These are phyloP conservation scores for Oplegnathus fasciatus DNA, from an alignment of 2,113 vertebrate species.

Conservation along the genomic window DNA sequence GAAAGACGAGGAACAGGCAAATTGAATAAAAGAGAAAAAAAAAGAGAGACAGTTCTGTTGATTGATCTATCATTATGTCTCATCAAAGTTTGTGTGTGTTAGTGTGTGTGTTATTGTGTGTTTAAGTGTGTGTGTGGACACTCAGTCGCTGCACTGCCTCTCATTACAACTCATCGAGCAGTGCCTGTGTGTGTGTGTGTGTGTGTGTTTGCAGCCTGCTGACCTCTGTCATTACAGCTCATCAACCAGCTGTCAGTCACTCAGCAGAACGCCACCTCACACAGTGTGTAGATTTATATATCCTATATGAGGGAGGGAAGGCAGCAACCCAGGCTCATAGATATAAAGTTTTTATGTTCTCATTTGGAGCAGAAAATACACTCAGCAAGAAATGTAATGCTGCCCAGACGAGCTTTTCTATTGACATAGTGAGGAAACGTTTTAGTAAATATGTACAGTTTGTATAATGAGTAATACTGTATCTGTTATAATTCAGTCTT, in stretches of 20 bases:
- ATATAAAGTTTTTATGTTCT: too few species aligned
- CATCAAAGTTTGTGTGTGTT: neutral
- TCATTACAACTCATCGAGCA: neutral
- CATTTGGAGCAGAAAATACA: neutral
- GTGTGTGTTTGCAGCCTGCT: neutral
- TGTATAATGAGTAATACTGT: too few species aligned
- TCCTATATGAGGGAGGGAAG: neutral
- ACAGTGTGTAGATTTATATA: neutral
- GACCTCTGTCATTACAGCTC: conserved; percentile 16
- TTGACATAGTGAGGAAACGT: too few species aligned
- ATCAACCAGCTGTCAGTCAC: conserved; percentile 30
- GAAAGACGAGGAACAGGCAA: neutral
- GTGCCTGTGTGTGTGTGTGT: neutral
- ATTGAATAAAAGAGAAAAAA: neutral
- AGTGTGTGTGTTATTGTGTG: neutral
- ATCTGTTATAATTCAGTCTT: too few species aligned
- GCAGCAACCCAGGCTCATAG: neutral
- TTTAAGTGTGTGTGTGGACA: neutral
- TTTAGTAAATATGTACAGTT: too few species aligned
- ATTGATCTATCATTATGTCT: conserved; percentile 20
- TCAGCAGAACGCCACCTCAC: neutral
- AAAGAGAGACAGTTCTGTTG: neutral
- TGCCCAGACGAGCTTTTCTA: neutral
- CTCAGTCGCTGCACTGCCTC: neutral
- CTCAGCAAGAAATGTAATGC: neutral